Evolutionary conservation across 2,797 vertebrate species (phyloP), one percentile per base, ranked within the genome.

Genomic region (Melopsittacus undulatus): DNA sequence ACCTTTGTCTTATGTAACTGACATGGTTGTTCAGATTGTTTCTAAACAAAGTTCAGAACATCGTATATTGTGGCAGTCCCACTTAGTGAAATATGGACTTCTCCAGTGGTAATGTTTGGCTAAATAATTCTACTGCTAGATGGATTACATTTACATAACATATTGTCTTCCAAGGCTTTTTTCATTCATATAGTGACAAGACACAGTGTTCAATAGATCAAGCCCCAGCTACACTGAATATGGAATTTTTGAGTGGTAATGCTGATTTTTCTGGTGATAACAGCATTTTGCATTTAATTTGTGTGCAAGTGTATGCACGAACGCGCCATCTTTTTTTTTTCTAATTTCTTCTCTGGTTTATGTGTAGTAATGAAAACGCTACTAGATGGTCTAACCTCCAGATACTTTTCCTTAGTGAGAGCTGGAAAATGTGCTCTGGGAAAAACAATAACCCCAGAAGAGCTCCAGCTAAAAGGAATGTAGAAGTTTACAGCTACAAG

Each of bases 161-260:
- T 63, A 72, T 78, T 90, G 75, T 70, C 68, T 84, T 93, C 51
- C 78, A 69, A 87, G 42, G 13, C 45, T 27, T 74, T 94, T 83
- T 42, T 79, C 70, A 90, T 93, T 92, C 52, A 85, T 90, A 95
- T 92, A 64, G 61, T 92, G 75, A 83, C 79, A 92, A 91, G 64
- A 83, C 63, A 67, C 61, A 27, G 74, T 77, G 84, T 56, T 89
- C 87, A 94, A 77, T 79, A 82, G 61, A 82, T 82, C 59, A 91
- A 94, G 83, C 64, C 52, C 38, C 80, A 87, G 86, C 83, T 70
- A 91, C 23, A 7, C 27, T 79, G 64, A 66, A 76, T 83, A 79
- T 79, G 63, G 59, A 79, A 56, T 96, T 96, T 93, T 74, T 59
- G 38, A 26, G 32, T 11, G 13, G 19, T 36, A 63, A 48, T 36